phyloP scores from a whole-genome alignment of 2,797 vertebrate species.

The Rallus crepitans region DNA sequence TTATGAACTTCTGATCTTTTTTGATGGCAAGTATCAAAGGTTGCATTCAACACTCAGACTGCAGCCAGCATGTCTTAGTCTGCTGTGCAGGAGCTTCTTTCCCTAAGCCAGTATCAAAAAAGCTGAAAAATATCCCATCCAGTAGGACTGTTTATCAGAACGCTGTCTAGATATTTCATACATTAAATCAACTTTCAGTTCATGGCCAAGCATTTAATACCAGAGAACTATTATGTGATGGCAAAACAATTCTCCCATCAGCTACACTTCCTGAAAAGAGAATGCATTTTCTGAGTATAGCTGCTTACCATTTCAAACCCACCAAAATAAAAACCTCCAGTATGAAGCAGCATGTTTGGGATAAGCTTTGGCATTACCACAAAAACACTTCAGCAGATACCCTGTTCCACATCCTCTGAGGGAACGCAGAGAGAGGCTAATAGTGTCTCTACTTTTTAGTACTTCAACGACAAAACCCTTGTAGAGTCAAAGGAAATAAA shows the following conservation, averaged over 20 bases:
- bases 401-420: neutral
- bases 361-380: neutral
- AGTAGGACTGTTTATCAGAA: neutral
- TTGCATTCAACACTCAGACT: neutral
- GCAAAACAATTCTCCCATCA: neutral
- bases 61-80: neutral
- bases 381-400: slow-evolving; percentile 41
- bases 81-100: neutral
- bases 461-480: slow-evolving; percentile 19
- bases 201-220: neutral
- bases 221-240: neutral
- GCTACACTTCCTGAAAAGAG: neutral
- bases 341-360: neutral
- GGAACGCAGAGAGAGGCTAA: neutral
- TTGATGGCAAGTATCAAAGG: neutral
- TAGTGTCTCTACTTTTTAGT: neutral
- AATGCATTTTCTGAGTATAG: neutral
- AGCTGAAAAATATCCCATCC: neutral
- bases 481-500: neutral
- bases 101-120: neutral
- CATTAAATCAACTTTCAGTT: neutral
- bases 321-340: slow-evolving; percentile 3
- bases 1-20: neutral
- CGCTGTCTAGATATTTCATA: neutral
- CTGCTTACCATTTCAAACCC: slow-evolving; percentile 32